Conservation (phyloP, 1,140 invertebrate genomes). For the Campoletis sonorensis region DNA sequence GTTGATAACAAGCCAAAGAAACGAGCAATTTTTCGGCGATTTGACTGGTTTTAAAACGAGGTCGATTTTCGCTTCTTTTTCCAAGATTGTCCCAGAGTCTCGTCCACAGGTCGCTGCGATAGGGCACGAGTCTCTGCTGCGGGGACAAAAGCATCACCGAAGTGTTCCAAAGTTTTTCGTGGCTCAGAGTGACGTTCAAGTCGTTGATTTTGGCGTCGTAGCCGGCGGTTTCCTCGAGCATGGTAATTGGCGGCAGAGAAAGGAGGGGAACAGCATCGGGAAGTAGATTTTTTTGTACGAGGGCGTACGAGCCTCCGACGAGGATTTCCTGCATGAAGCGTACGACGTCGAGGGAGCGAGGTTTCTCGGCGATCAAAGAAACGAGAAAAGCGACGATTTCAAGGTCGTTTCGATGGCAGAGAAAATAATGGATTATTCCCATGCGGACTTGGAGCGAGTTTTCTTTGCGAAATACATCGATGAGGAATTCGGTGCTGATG, state of each 20-base stretch:
- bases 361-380: slow-evolving; percentile 75
- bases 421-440: slow-evolving; percentile 87
- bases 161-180: slow-evolving; percentile 87
- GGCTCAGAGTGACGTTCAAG: slow-evolving; percentile 76
- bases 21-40: slow-evolving; percentile 86
- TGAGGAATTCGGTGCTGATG: slow-evolving; percentile 80
- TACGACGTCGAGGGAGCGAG: slow-evolving; percentile 76
- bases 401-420: slow-evolving; percentile 84
- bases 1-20: slow-evolving; percentile 89
- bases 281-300: slow-evolving; percentile 85
- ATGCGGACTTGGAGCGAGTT: slow-evolving; percentile 82
- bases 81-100: slow-evolving; percentile 85
- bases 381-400: slow-evolving; percentile 83
- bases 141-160: slow-evolving; percentile 89
- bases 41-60: slow-evolving; percentile 81
- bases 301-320: slow-evolving; percentile 82
- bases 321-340: slow-evolving; percentile 87
- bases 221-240: slow-evolving; percentile 75
- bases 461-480: slow-evolving; percentile 82
- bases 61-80: slow-evolving; percentile 77
- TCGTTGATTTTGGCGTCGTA: slow-evolving; percentile 77
- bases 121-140: slow-evolving; percentile 86
- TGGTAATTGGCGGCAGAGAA: slow-evolving; percentile 84
- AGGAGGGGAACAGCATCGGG: slow-evolving; percentile 82
- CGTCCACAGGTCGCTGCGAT: slow-evolving; percentile 89